A percentile compares a stretch with the other conserved stretches of the same genome.
These are phyloP conservation scores for Masnerella sp. DNA, from an alignment of 2,888 invertebrate species.

Conservation along the genomic window DNA sequence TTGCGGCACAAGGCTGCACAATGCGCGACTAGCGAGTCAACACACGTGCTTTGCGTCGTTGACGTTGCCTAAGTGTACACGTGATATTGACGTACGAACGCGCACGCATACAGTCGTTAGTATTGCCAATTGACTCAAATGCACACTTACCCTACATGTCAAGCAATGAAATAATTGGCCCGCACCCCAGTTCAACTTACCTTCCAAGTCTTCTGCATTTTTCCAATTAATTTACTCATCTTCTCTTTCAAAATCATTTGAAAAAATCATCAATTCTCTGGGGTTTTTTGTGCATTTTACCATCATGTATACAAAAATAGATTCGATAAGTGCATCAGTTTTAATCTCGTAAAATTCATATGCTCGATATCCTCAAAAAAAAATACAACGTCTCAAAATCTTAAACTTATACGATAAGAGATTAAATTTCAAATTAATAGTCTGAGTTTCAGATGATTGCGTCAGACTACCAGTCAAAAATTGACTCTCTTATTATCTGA, in stretches of 20 bases:
- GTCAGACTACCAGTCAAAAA: too few species aligned
- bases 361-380: too few species aligned
- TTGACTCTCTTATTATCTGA: too few species aligned
- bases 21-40: conserved; percentile 56
- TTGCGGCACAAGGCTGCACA: conserved; percentile 70
- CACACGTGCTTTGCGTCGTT: conserved; percentile 64
- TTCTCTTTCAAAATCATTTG: conserved; percentile 17
- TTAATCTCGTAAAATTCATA: too few species aligned
- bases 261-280: too few species aligned
- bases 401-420: too few species aligned
- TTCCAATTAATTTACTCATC: conserved; percentile 30
- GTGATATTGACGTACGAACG: conserved; percentile 49
- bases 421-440: too few species aligned
- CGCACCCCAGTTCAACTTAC: conserved; percentile 42
- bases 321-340: too few species aligned
- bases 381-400: too few species aligned
- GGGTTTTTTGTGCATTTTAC: too few species aligned
- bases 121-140: conserved; percentile 75
- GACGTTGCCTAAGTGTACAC: conserved; percentile 40
- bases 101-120: conserved; percentile 60
- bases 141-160: conserved; percentile 76
- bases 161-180: conserved; percentile 74
- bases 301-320: too few species aligned
- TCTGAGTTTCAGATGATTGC: too few species aligned
- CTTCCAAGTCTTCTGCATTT: conserved; percentile 45